These are phyloP conservation scores for Chitala chitala DNA, from an alignment of 2,113 vertebrate genomes.

Conservation along the genomic window DNA sequence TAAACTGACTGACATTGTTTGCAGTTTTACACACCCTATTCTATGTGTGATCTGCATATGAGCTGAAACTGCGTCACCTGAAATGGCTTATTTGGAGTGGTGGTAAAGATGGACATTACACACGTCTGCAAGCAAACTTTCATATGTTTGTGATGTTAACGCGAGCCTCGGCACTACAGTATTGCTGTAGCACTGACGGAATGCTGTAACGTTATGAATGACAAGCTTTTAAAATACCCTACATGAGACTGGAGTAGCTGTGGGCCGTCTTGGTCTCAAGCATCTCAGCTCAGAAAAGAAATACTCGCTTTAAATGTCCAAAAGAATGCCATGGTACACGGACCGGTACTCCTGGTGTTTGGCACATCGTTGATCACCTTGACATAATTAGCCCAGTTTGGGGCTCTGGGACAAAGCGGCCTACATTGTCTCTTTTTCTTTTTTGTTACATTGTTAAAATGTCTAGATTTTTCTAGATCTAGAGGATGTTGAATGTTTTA, in stretches of 20 bases:
- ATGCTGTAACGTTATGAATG: no score
- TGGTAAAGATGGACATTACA: not conserved
- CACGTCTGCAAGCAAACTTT: no score
- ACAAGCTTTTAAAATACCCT: not conserved
- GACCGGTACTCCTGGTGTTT: not conserved
- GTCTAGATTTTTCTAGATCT: constrained; percentile 14
- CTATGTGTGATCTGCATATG: not conserved
- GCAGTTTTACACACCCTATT: not conserved
- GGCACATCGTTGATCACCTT: not conserved
- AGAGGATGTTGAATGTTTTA: constrained; percentile 1
- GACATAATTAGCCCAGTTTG: not conserved
- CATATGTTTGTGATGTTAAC: no score
- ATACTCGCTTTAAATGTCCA: no score
- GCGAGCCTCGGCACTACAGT: no score
- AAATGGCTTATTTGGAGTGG: not conserved
- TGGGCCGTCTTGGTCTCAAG: not conserved
- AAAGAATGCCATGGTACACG: no score
- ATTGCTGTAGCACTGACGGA: no score
- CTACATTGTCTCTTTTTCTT: constrained; percentile 8
- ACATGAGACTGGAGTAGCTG: constrained; percentile 1
- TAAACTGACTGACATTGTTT: not conserved
- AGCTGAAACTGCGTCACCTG: not conserved
- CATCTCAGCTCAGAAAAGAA: no score
- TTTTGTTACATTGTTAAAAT: constrained; percentile 6
- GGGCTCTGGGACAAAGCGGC: not conserved